Evolutionary conservation across 2,797 vertebrate genomes (phyloP).

Genomic region (Cuniculus paca): DNA sequence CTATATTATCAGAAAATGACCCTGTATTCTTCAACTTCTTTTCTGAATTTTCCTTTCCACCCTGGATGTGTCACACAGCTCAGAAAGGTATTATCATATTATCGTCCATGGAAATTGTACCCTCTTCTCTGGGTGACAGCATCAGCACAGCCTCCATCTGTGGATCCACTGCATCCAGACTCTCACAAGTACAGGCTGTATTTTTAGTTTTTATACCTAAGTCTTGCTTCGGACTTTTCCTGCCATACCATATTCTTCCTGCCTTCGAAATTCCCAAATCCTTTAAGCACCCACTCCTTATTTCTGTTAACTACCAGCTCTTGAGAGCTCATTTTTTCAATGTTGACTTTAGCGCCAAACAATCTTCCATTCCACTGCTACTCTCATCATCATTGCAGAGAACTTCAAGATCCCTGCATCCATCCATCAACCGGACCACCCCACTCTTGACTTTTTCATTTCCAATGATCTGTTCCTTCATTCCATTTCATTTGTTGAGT

Average conservation of each 20-base stretch:
- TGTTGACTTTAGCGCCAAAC: neutral
- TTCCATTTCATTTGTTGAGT: neutral
- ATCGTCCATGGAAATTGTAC: neutral
- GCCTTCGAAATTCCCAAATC: neutral
- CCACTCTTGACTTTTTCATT: neutral
- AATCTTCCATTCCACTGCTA: neutral
- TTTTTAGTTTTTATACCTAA: neutral
- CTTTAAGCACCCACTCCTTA: neutral
- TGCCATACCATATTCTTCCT: neutral
- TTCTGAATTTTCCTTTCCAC: neutral
- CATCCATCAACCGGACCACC: neutral
- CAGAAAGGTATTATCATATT: neutral
- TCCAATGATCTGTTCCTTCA: neutral
- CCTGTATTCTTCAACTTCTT: neutral
- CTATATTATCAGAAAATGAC: neutral
- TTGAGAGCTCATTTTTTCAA: too few relatives aligned
- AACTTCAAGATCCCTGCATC: neutral
- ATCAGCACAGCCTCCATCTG: neutral
- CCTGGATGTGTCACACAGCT: neutral
- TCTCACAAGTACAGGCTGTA: neutral
- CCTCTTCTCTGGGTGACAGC: neutral
- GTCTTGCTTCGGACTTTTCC: neutral
- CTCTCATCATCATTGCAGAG: neutral
- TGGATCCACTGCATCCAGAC: neutral
- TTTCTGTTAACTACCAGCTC: neutral